Conservation (phyloP, 2,888 invertebrate species). For the Mechanitis messenoides region DNA sequence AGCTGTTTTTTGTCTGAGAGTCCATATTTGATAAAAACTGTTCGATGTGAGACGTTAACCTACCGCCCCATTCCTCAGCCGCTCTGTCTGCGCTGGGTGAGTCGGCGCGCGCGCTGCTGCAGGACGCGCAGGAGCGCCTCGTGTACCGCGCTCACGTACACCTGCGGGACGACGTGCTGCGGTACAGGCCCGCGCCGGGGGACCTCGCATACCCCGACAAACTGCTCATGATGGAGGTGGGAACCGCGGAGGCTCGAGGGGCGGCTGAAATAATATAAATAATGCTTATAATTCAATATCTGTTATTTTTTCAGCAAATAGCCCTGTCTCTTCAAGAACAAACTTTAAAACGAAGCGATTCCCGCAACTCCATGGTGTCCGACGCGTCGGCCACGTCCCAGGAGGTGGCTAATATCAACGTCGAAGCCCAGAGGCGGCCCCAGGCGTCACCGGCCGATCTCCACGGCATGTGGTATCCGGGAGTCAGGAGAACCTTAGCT, state of each 20-base stretch:
- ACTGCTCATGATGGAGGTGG: conserved; percentile 96
- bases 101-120: conserved; percentile 87
- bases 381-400: conserved; percentile 81
- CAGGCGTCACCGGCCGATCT: conserved; percentile 93
- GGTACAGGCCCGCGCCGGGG: conserved; percentile 92
- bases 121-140: conserved; percentile 96
- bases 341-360: conserved; percentile 77
- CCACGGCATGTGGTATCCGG: conserved; percentile 99
- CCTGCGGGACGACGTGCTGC: conserved; percentile 91
- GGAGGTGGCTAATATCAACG: conserved; percentile 82
- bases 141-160: conserved; percentile 97
- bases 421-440: conserved; percentile 53
- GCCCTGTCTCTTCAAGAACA: conserved; percentile 80
- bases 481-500: conserved; percentile 94
- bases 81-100: conserved; percentile 83
- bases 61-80: conserved; percentile 71
- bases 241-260: no score
- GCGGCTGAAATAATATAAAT: background rate
- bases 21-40: background rate
- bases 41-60: background rate
- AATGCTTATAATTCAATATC: background rate
- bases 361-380: conserved; percentile 82
- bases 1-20: no score
- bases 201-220: conserved; percentile 99
- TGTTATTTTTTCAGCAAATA: conserved; percentile 71